A percentile compares a stretch with the other conserved stretches of the same genome.
Evolutionary conservation across 2,113 vertebrate species (phyloP).

Genomic region (Strigops habroptila): DNA sequence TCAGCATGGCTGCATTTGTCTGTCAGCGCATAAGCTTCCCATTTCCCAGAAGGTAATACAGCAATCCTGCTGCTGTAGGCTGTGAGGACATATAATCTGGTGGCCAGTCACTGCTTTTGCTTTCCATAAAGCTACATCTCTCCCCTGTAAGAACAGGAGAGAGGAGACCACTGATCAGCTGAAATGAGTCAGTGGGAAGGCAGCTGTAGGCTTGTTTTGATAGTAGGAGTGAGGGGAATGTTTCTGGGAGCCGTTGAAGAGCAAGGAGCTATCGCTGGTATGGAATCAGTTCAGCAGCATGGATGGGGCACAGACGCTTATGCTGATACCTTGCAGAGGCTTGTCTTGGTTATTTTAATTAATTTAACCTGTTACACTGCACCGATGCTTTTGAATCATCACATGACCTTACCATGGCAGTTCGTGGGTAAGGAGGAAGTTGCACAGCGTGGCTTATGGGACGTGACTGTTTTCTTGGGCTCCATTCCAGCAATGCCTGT

Average conservation of each 20-base stretch:
- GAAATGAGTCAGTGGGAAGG: neutral
- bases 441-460: neutral
- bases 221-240: neutral
- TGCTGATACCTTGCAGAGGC: neutral
- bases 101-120: neutral
- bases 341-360: neutral
- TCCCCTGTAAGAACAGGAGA: neutral
- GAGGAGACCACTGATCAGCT: neutral
- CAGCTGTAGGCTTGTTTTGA: neutral
- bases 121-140: neutral
- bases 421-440: neutral
- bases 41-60: neutral
- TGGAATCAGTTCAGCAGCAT: neutral
- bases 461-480: neutral
- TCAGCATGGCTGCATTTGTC: neutral
- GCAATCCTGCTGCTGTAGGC: neutral
- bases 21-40: fast-evolving
- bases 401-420: neutral
- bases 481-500: neutral
- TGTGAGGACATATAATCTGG: neutral
- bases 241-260: neutral
- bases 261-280: fast-evolving
- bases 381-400: neutral
- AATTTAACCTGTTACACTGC: neutral
- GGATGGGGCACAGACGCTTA: neutral